These are phyloP conservation scores for Lepus americanus DNA, from an alignment of 2,113 vertebrate species.

Conservation along the genomic window DNA sequence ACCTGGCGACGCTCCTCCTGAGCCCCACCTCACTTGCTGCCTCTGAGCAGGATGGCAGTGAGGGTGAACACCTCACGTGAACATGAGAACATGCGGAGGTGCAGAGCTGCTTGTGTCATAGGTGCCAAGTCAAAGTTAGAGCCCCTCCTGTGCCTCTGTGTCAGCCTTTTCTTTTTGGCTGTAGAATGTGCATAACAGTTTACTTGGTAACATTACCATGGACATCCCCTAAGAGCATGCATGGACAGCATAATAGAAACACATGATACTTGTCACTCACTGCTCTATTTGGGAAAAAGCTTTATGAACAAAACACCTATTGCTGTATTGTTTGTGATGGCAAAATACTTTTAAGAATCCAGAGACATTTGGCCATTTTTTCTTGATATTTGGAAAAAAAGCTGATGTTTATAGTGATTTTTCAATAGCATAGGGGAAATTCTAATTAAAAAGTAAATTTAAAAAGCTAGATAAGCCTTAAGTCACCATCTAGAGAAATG, in stretches of 20 bases:
- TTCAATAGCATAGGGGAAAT: neutral
- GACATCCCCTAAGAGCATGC: neutral
- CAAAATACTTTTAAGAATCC: neutral
- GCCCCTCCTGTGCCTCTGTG: rapidly evolving
- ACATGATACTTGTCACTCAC: neutral
- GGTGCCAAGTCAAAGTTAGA: rapidly evolving
- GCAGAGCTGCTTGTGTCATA: rapidly evolving
- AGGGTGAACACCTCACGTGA: too few relatives aligned
- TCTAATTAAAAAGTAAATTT: neutral
- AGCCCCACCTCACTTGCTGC: too few relatives aligned
- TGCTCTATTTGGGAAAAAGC: neutral
- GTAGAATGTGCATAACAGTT: neutral
- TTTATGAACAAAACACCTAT: neutral
- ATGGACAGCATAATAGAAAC: neutral
- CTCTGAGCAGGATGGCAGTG: too few relatives aligned
- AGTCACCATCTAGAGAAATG: neutral
- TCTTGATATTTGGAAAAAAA: neutral
- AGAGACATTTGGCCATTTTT: neutral
- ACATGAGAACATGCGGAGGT: too few relatives aligned
- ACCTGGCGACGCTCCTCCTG: neutral
- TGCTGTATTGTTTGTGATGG: neutral
- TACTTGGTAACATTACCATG: neutral
- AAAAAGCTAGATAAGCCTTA: neutral
- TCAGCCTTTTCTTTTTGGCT: neutral
- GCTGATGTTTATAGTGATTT: neutral